These are phyloP conservation scores for Protonemura montana DNA, from an alignment of 2,888 invertebrate genomes.

Conservation along the genomic window DNA sequence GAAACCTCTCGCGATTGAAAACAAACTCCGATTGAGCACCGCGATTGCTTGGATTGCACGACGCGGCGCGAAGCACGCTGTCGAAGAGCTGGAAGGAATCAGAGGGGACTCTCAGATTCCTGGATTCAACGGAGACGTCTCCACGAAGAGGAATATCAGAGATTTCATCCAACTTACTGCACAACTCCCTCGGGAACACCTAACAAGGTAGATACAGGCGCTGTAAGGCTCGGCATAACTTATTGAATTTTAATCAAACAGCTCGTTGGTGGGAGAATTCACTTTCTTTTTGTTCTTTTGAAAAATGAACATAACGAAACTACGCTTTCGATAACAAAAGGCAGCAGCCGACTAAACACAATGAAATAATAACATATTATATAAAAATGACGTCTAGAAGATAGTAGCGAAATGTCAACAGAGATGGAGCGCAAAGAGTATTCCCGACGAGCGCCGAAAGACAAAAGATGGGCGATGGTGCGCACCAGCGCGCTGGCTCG, in stretches of 20 bases:
- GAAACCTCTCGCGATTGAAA: not conserved
- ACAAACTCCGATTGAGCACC: not conserved
- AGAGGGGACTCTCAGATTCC: not conserved
- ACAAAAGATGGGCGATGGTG: conserved; percentile 34
- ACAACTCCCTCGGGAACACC: not conserved
- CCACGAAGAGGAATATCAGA: conserved; percentile 1
- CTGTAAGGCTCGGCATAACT: conserved; percentile 19
- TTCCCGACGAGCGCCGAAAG: conserved; percentile 21
- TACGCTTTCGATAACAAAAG: conserved; percentile 38
- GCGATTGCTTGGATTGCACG: not conserved
- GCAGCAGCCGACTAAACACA: conserved; percentile 37
- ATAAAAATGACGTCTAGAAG: conserved; percentile 41
- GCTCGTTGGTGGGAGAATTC: not conserved
- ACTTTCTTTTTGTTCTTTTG: conserved; percentile 19
- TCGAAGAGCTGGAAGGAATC: not conserved
- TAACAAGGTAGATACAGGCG: not conserved
- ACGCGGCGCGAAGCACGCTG: not conserved
- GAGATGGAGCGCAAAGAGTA: conserved; percentile 22
- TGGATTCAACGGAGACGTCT: not conserved
- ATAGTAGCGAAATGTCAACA: conserved; percentile 43
- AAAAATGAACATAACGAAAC: conserved; percentile 27
- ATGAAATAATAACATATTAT: conserved; percentile 44
- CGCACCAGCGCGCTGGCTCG: conserved; percentile 20
- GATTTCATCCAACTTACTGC: not conserved
- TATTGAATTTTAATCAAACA: conserved; percentile 36